Percentiles rank a stretch among this genome's conserved stretches.
Evolutionary conservation across 2,888 invertebrate genomes (phyloP).

Genomic region (Epiblema foenella): DNA sequence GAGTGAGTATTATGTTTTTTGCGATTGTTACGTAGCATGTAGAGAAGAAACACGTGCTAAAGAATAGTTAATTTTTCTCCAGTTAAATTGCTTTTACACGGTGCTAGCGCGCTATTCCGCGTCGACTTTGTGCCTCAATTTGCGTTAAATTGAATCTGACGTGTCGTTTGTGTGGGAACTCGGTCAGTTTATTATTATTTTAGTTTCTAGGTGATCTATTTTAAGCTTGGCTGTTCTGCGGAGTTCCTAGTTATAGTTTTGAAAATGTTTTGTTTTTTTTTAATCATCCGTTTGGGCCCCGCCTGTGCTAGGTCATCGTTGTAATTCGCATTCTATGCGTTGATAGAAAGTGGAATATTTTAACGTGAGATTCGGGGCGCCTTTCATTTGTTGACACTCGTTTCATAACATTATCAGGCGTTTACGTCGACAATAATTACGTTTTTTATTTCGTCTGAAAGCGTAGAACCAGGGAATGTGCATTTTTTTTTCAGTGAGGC

Average conservation of each 20-base stretch:
- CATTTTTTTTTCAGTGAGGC: constrained; percentile 32
- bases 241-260: constrained; percentile 58
- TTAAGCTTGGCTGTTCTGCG: constrained; percentile 62
- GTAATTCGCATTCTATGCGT: constrained; percentile 18
- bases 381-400: constrained; percentile 68
- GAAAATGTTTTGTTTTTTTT: constrained; percentile 45
- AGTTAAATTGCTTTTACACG: constrained; percentile 62
- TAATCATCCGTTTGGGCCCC: constrained; percentile 14
- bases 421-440: constrained; percentile 48
- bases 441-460: constrained; percentile 36
- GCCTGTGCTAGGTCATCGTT: constrained; percentile 2
- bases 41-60: constrained; percentile 69
- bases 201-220: constrained; percentile 74
- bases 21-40: constrained; percentile 57
- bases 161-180: constrained; percentile 46
- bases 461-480: constrained; percentile 29
- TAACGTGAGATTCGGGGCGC: constrained; percentile 52
- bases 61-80: constrained; percentile 59
- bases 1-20: constrained; percentile 65
- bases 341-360: constrained; percentile 58
- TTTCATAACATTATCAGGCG: constrained; percentile 60
- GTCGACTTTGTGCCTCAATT: constrained; percentile 59
- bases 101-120: constrained; percentile 50
- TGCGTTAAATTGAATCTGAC: constrained; percentile 43
- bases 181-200: constrained; percentile 64